Base-by-base conservation (phyloP, 2,888 invertebrate genomes). In the Xanthia togata region DNA sequence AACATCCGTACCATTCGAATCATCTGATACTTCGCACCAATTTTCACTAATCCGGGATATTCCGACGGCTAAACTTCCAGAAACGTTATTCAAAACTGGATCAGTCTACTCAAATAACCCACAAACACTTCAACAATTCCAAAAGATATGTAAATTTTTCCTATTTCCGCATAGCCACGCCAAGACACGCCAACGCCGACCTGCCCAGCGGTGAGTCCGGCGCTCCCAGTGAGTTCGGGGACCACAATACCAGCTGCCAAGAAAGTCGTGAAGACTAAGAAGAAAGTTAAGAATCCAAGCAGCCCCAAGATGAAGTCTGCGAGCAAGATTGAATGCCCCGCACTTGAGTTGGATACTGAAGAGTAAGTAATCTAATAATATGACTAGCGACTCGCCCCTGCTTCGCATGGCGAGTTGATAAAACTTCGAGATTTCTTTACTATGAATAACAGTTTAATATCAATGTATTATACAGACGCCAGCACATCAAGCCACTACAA, bases 151-250 rank as follows among this genome's bases (percentile, higher is more conserved):
- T 73, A 31, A 79, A 79, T 20, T 44, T 59, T 14, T 31, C 23
- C 47, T 67, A 59, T 78, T 84, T 82, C 72, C 84, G 64, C 60
- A 1, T 89, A 96, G 96, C 91, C 93, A 23, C 94, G 93, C 31
- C 94, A 94, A 87, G 93, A 93, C 63, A 91, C 93, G 20, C 93
- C 93, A 17, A 92, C 93, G 71, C 94, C 95, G 57, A 92, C 95
- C 9, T 93, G 95, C 76, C 95, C 95, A 77, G 93, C 93, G 55
- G 93, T 94, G 78, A 95, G 95, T 67, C 96, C 96, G 2, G 94
- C 94, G 60, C 85, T 95, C 62, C 96, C 96, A 1, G 96, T 95
- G 76, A 95, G 95, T 81, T 94, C 96, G 1, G 95, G 93, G 67
- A 95, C 96, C 57, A 92, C 93, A 35, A 86, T 92, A 73, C 91